Base-by-base conservation (phyloP, 2,888 invertebrate species). In the Drosophila falleni region DNA sequence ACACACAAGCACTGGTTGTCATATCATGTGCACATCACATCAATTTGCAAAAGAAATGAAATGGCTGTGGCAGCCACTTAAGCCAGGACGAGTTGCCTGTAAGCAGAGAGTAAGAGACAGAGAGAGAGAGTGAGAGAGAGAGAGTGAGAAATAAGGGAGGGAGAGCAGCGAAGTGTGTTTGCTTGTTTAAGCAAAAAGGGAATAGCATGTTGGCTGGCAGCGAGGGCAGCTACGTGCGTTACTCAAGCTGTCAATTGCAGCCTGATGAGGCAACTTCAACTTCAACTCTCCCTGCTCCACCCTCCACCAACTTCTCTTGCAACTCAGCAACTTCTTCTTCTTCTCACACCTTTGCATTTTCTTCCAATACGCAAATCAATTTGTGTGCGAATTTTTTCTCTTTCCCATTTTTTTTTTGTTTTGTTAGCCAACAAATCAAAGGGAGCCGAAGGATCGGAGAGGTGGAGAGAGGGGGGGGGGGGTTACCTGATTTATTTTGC, bases 1-100 rank as follows among this genome's bases (percentile, higher is more conserved):
- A 5, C 29, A 16, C 19, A 41, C 23, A 31, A 16, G 16, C 16
- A 11, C 16, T 26, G 56, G 37, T 66, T 78, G 78, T 79, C 81
- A 81, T 81, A 81, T 81, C 80, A 81, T 81, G 80, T 80, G 79
- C 80, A 79, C 81, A 81, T 81, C 80, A 74, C 81, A 81, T 81
- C 80, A 81, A 81, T 79, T 81, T 81, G 80, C 74, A 60, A 70
- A 74, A 79, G 73, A 81, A 79, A 80, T 79, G 81, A 79, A 81
- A 81, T 81, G 81, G 81, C 71, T 77, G 70, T 74, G 78, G 78
- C 79, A 80, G 81, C 81, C 81, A 81, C 77, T 81, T 80, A 80
- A 79, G 69, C 59, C 74, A 71, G 61, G 39, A 59, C 66, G 44
- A 56, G 64, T 67, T 46, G 56, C 47, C 56, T 15, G 19, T 23